Conservation (phyloP, 2,888 invertebrate species). For the Dysmachus trigonus region DNA sequence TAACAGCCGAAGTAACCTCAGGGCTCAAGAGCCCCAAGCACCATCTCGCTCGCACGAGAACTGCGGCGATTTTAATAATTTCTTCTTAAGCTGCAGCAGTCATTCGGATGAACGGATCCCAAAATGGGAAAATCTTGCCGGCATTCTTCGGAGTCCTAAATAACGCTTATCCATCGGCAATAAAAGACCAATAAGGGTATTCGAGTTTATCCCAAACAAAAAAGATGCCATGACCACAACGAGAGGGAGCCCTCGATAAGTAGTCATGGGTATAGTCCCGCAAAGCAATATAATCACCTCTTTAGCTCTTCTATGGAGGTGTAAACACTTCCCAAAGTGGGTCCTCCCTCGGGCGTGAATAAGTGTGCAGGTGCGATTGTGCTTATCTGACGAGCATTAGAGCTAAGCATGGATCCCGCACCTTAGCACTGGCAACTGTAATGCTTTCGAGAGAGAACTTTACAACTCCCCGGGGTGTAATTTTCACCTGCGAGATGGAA, state of each 20-base stretch:
- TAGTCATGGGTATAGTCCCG: constrained; percentile 17
- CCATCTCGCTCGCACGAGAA: background rate
- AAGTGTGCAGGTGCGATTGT: constrained; percentile 29
- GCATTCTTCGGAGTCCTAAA: background rate
- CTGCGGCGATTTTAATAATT: constrained; percentile 26
- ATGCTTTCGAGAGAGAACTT: constrained; percentile 37
- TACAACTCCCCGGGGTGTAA: constrained; percentile 41
- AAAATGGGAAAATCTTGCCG: background rate
- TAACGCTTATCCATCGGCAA: constrained; percentile 40
- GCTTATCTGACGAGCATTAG: constrained; percentile 24
- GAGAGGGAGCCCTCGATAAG: background rate
- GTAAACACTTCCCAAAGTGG: constrained; percentile 38
- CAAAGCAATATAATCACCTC: constrained; percentile 42
- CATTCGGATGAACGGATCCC: background rate
- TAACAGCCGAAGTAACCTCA: background rate
- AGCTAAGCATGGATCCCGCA: constrained; percentile 24
- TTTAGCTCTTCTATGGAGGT: constrained; percentile 36
- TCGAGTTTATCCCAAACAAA: constrained; percentile 3
- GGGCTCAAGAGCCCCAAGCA: background rate
- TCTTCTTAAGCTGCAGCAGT: constrained; percentile 14
- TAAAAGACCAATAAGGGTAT: constrained; percentile 38
- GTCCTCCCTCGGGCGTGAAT: background rate
- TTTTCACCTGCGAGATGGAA: constrained; percentile 43
- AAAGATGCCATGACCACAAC: background rate
- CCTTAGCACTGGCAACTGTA: constrained; percentile 32